A percentile compares a stretch with the other conserved stretches of the same genome.
Evolutionary conservation across 2,113 vertebrate genomes (phyloP).

Genomic region (Alligator mississippiensis): DNA sequence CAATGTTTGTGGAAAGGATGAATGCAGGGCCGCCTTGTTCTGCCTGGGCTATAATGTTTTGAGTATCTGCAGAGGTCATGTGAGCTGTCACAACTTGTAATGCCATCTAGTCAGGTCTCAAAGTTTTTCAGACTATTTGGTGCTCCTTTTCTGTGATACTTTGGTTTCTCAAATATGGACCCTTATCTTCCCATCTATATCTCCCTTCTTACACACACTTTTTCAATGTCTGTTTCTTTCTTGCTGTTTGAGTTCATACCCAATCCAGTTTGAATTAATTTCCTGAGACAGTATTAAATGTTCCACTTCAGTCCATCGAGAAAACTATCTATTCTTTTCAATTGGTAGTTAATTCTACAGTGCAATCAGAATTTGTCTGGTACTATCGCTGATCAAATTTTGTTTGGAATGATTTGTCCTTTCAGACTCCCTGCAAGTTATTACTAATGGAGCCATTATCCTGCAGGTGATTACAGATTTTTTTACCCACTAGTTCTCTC

Average conservation of each 20-base stretch:
- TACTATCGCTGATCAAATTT: background rate
- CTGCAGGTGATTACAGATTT: background rate
- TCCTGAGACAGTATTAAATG: background rate
- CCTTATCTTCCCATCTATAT: too few relatives aligned
- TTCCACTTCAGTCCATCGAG: background rate
- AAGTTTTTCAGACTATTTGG: background rate
- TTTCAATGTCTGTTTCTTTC: background rate
- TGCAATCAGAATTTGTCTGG: background rate
- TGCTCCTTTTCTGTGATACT: background rate
- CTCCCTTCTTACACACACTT: background rate
- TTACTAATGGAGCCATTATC: background rate
- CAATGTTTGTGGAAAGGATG: constrained; percentile 24
- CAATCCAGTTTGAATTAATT: background rate
- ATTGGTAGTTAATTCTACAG: background rate
- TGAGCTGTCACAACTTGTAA: background rate
- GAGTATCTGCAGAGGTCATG: background rate
- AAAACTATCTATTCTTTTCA: background rate
- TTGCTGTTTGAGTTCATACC: background rate
- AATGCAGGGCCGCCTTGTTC: background rate
- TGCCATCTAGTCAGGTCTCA: background rate
- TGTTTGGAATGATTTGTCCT: background rate
- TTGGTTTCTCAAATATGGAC: background rate
- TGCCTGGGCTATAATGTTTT: background rate
- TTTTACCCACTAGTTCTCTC: background rate
- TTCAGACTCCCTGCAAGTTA: background rate